A percentile compares a stretch with the other conserved stretches of the same genome.
Evolutionary conservation across 2,797 vertebrate genomes (phyloP).

Genomic region (Steatocranus sp.): DNA sequence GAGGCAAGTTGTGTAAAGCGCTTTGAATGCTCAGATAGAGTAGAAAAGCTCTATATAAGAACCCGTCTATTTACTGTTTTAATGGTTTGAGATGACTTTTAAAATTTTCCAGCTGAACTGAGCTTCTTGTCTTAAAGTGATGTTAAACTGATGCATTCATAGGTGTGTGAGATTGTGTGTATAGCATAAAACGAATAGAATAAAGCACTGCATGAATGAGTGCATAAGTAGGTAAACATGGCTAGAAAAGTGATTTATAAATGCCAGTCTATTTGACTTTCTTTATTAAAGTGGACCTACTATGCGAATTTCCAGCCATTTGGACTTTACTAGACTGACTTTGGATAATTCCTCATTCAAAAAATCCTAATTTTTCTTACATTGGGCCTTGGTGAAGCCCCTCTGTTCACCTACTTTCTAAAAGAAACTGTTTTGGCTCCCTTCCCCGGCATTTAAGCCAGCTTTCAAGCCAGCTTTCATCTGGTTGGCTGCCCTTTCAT

Average conservation of each 20-base stretch:
- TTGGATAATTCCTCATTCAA: not conserved
- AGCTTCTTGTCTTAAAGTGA: not conserved
- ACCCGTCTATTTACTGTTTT: accelerated
- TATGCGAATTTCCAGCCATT: accelerated
- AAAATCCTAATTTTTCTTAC: accelerated
- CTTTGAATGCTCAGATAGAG: not conserved
- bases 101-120: not conserved
- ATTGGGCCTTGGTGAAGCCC: not conserved
- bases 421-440: not conserved
- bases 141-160: not conserved
- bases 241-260: not conserved
- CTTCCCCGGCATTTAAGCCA: not conserved
- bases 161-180: not conserved
- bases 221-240: not conserved
- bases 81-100: not conserved
- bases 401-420: not conserved
- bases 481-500: not conserved
- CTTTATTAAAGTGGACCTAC: not conserved
- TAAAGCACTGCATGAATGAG: not conserved
- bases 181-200: not conserved
- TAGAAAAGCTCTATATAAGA: not conserved
- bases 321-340: not conserved
- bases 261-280: not conserved
- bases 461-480: not conserved
- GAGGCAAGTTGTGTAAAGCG: not conserved